A percentile compares a stretch with the other conserved stretches of the same genome.
Conservation (phyloP, 2,113 vertebrate species). For the Pitta sordida region DNA sequence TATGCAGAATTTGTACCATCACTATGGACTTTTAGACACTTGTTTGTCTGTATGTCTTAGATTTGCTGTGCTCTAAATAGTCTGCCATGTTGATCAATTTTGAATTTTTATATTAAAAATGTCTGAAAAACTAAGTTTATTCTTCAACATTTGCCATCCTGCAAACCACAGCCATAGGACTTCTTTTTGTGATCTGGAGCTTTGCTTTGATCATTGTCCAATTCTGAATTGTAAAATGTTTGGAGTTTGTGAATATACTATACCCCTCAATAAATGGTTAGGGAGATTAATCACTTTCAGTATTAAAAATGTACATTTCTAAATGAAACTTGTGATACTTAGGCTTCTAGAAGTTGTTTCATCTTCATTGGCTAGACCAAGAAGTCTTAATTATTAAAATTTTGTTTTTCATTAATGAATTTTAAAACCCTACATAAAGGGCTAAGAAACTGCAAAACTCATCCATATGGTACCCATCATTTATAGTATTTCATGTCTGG, state of each 20-base stretch:
- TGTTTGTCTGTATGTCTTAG: fast-evolving
- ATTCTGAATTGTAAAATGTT: neutral
- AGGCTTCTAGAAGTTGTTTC: neutral
- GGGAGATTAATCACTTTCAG: neutral
- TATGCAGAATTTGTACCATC: neutral
- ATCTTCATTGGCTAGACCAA: neutral
- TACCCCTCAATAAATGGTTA: neutral
- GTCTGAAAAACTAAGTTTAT: neutral
- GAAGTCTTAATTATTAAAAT: neutral
- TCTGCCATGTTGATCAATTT: neutral
- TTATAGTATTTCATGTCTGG: neutral
- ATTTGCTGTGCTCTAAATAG: neutral
- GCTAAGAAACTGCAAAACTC: neutral
- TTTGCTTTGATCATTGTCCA: neutral
- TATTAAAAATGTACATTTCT: neutral
- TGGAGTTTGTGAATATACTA: neutral
- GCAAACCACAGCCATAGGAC: neutral
- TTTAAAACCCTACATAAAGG: neutral
- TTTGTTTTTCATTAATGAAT: neutral
- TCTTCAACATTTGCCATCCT: neutral
- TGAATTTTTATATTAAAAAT: neutral
- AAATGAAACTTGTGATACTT: neutral
- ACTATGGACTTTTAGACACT: neutral
- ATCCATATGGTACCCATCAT: neutral
- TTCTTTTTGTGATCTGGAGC: neutral